Evolutionary conservation across 2,113 vertebrate species (phyloP).

Genomic region (Caranx ignobilis): DNA sequence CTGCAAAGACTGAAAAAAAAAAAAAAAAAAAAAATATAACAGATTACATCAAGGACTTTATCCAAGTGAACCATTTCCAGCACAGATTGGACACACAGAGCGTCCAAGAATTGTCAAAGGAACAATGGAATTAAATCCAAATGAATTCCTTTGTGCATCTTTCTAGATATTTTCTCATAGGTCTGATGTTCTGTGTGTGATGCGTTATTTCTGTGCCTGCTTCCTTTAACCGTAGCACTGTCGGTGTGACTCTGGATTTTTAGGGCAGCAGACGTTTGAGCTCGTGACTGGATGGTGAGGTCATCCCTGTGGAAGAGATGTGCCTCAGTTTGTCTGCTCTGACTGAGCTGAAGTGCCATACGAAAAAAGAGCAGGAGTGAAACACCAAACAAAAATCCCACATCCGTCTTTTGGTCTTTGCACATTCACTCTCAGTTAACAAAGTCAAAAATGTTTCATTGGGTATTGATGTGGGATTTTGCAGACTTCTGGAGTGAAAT

Average conservation of each 20-base stretch:
- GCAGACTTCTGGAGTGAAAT: constrained; percentile 22
- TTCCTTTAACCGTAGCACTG: constrained; percentile 26
- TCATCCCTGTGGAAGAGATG: constrained; percentile 52
- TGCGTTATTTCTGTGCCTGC: constrained; percentile 35
- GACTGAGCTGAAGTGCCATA: not conserved
- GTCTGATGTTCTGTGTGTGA: constrained; percentile 20
- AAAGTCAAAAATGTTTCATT: constrained; percentile 12
- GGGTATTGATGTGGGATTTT: not conserved
- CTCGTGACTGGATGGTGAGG: constrained; percentile 61
- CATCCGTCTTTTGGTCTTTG: not conserved
- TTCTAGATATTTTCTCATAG: constrained; percentile 41
- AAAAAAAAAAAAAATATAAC: constrained; percentile 46
- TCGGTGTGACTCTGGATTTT: constrained; percentile 38
- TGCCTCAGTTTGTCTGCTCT: constrained; percentile 12
- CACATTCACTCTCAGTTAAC: not conserved
- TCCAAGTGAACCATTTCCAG: constrained; percentile 43
- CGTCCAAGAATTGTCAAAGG: constrained; percentile 39
- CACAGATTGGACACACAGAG: constrained; percentile 42
- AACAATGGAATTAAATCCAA: constrained; percentile 33
- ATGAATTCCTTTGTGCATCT: constrained; percentile 34
- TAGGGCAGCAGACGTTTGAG: constrained; percentile 43
- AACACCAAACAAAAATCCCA: not conserved
- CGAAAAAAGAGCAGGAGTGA: not conserved
- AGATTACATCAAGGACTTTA: constrained; percentile 30
- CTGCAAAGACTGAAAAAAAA: constrained; percentile 33